These are phyloP conservation scores for Andrena marginata DNA, from an alignment of 2,888 invertebrate genomes.

Conservation along the genomic window DNA sequence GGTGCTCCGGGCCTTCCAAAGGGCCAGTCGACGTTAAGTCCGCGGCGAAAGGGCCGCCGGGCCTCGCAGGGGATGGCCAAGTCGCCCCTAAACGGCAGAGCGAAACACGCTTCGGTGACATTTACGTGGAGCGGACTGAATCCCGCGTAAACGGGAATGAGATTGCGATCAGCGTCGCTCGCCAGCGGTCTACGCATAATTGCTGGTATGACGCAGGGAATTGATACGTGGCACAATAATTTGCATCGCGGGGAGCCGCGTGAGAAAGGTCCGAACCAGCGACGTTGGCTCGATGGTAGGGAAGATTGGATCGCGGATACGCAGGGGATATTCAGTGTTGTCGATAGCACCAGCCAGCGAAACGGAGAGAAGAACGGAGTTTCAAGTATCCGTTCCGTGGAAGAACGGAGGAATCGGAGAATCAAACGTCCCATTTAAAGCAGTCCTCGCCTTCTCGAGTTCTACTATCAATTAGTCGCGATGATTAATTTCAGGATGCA, in stretches of 20 bases:
- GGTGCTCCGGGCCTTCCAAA: too few relatives aligned
- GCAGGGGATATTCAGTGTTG: too few relatives aligned
- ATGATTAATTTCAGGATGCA: constrained; percentile 34
- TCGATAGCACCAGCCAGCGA: background rate
- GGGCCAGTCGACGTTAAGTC: background rate
- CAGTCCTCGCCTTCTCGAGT: constrained; percentile 20
- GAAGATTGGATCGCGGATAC: too few relatives aligned
- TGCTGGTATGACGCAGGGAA: constrained; percentile 45
- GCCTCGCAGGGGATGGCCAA: background rate
- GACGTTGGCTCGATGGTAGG: background rate
- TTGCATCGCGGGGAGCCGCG: constrained; percentile 43
- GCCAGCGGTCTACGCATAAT: constrained; percentile 46
- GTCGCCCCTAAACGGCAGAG: background rate
- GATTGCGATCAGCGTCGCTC: constrained; percentile 41
- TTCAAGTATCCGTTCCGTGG: constrained; percentile 19
- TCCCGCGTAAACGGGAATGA: constrained; percentile 35
- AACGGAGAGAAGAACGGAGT: background rate
- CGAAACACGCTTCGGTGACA: constrained; percentile 9
- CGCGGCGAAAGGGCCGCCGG: background rate
- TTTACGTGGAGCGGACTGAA: constrained; percentile 34
- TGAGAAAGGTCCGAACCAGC: constrained; percentile 27
- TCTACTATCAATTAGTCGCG: constrained; percentile 50
- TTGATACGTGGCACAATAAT: constrained; percentile 32
- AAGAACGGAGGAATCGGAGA: background rate
- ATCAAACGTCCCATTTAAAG: constrained; percentile 15